Evolutionary conservation across 2,888 invertebrate species (phyloP), one percentile per base, ranked within the genome.

Genomic region (Diarsia brunnea): DNA sequence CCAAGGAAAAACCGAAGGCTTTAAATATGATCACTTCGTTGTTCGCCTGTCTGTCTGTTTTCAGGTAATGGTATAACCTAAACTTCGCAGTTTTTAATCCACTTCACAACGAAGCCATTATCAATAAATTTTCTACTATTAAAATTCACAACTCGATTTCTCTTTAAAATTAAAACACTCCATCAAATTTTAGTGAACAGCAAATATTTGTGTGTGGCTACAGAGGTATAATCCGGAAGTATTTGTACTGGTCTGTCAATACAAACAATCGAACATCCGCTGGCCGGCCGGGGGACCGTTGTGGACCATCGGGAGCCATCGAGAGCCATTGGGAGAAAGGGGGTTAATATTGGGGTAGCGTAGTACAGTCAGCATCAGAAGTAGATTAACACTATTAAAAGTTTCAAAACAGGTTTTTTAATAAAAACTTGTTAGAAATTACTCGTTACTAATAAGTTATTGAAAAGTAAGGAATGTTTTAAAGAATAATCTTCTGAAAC

Each of bases 161-260:
- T 64, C 63, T 64, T 64, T n/a, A 24, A 75, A 75, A 81, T 78
- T 55, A 55, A 75, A 84, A 81, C 63, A 75, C 60, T 69, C 60
- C 51, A 60, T 82, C 55, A 73, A 73, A 82, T 81, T 84, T 71
- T 24, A 55, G 45, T 16, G 47, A 63, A 75, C 61, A 31, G 16
- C 69, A 75, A 86, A 85, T 85, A 87, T 85, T 82, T 82, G 78
- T 70, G 3, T 68, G 51, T 82, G 47, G 64, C 60, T 76, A 24
- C 61, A 60, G 69, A 79, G 70, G 74, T 81, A 87, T 86, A 86
- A 84, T 75, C 73, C 66, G 60, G 58, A 43, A 81, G 76, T 81
- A 79, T 87, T 87, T 87, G 86, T 58, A 31, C 47, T 76, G 72
- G 43, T 64, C 66, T 51, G 79, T 78, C 81, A 87, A 84, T 67